A percentile compares a stretch with the other conserved stretches of the same genome.
These are phyloP conservation scores for Ptilonorhynchus violaceus DNA, from an alignment of 2,113 vertebrate genomes.

Conservation along the genomic window DNA sequence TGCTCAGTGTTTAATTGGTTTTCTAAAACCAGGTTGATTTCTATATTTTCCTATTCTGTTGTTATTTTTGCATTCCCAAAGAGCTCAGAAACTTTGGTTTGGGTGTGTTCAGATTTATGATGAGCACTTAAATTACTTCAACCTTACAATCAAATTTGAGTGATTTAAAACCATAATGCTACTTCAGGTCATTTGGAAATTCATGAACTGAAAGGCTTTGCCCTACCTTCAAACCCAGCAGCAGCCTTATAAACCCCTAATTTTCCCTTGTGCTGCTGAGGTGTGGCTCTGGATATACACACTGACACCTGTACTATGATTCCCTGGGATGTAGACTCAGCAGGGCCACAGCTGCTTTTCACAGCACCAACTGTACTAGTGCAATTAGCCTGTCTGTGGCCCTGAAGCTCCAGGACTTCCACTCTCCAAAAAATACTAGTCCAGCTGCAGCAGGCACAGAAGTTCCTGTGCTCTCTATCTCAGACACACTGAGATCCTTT, in stretches of 20 bases:
- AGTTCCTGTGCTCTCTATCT: not conserved
- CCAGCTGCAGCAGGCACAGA: not conserved
- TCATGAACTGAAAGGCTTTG: not conserved
- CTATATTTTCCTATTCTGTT: not conserved
- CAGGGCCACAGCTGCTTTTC: not conserved
- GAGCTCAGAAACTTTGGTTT: not conserved
- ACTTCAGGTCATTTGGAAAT: not conserved
- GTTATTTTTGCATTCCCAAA: not conserved
- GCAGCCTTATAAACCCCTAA: not conserved
- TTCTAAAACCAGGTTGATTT: not conserved
- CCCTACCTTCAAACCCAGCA: not conserved
- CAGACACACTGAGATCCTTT: not conserved
- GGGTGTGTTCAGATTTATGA: not conserved
- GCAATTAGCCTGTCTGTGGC: no score
- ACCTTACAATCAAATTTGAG: not conserved
- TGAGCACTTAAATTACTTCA: not conserved
- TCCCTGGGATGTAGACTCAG: not conserved
- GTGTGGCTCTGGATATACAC: not conserved
- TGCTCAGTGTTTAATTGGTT: not conserved
- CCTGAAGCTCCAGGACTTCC: not conserved
- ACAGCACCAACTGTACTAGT: not conserved
- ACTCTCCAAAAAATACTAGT: not conserved
- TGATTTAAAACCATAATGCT: not conserved
- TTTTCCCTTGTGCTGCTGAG: not conserved
- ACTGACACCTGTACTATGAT: accelerated